phyloP scores from a whole-genome alignment of 2,113 vertebrate species.

The Nesogale talazaci region DNA sequence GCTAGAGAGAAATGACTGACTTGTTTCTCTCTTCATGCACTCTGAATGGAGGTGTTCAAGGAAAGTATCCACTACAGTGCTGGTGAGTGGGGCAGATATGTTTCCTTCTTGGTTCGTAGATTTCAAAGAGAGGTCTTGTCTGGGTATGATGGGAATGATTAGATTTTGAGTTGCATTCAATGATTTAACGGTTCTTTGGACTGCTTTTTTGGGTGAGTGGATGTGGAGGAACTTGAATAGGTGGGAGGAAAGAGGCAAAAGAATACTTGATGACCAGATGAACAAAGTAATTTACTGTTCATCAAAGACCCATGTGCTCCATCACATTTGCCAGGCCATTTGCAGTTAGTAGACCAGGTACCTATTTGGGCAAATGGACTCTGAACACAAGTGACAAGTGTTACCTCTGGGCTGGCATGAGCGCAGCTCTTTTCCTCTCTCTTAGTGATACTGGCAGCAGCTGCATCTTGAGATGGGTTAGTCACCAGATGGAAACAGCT shows the following conservation, averaged over 20 bases:
- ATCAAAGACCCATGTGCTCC: background rate
- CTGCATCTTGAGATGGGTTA: conserved; percentile 41
- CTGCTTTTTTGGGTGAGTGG: background rate
- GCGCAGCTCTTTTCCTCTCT: background rate
- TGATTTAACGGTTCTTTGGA: background rate
- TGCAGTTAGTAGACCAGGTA: background rate
- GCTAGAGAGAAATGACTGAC: background rate
- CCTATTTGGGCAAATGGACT: background rate
- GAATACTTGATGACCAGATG: background rate
- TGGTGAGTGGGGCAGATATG: background rate
- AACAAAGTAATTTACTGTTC: background rate
- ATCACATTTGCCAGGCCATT: background rate
- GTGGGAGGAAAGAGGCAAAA: background rate
- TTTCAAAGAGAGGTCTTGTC: background rate
- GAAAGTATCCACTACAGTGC: background rate
- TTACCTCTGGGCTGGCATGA: background rate
- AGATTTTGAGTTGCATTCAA: background rate
- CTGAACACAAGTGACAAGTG: background rate
- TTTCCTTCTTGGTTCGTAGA: background rate
- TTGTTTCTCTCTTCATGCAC: background rate
- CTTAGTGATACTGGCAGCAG: conserved; percentile 17
- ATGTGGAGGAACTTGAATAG: background rate
- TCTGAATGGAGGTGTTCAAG: background rate
- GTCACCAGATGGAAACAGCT: conserved; percentile 51
- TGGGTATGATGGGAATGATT: background rate